Percentiles rank a stretch among this genome's conserved stretches.
Evolutionary conservation across 2,797 vertebrate species (phyloP).

Genomic region (Leucoraja ocellata): DNA sequence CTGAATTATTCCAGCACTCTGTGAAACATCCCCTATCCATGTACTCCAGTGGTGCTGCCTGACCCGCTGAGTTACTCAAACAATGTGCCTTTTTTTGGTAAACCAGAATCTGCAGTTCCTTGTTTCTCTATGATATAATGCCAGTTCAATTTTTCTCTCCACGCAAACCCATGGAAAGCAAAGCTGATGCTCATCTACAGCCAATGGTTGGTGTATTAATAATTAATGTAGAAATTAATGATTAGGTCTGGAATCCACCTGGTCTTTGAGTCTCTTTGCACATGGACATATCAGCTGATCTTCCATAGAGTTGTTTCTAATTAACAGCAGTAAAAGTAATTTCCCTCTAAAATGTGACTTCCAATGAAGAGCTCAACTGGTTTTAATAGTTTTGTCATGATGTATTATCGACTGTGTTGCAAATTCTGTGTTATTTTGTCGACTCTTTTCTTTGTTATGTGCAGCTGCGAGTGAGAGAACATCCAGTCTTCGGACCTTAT

Average conservation of each 20-base stretch:
- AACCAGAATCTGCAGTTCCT: no score
- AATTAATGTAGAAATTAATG: background rate
- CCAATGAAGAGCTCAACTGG: background rate
- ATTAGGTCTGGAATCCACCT: background rate
- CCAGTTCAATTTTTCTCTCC: background rate
- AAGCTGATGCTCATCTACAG: background rate
- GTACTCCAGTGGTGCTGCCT: no score
- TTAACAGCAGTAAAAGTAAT: background rate
- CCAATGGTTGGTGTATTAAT: no score
- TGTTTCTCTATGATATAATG: background rate
- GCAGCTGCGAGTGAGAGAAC: conserved; percentile 85
- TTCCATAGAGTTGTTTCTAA: background rate
- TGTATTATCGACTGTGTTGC: background rate
- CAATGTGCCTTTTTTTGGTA: no score
- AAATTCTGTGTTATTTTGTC: conserved; percentile 37
- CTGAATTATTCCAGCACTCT: no score
- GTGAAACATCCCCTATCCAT: no score
- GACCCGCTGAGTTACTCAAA: no score
- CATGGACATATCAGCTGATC: background rate
- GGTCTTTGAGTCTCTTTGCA: background rate
- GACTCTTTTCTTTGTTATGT: conserved; percentile 40
- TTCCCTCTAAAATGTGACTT: background rate
- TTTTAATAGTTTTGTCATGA: background rate
- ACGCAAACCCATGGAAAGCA: background rate
- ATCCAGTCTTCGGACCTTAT: conserved; percentile 84